Conservation (phyloP, 2,888 invertebrate genomes). For the Dynastes hyllus region DNA sequence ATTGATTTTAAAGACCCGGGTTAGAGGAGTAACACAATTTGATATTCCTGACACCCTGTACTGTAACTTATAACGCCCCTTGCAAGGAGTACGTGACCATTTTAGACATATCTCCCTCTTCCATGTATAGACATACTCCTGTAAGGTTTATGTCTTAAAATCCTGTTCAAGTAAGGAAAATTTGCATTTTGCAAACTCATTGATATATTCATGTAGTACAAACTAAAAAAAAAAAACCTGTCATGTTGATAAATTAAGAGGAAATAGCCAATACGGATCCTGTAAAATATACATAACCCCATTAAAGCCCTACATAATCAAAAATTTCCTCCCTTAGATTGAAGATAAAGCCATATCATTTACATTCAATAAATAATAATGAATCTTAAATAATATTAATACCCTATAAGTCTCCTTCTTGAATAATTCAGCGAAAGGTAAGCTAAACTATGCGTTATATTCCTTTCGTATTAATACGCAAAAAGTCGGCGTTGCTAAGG, state of each 20-base stretch:
- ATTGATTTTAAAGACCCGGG: not conserved
- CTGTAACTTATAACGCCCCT: conserved; percentile 38
- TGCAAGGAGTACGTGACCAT: conserved; percentile 38
- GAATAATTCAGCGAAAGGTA: conserved; percentile 19
- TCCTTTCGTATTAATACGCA: conserved; percentile 29
- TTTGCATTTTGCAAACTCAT: conserved; percentile 15
- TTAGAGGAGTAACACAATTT: conserved; percentile 25
- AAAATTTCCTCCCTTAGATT: conserved; percentile 1
- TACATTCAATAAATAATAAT: conserved; percentile 44
- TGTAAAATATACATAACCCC: conserved; percentile 13
- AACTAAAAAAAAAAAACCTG: not conserved
- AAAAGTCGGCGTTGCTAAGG: not conserved
- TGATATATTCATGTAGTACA: not conserved
- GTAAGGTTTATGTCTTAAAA: not conserved
- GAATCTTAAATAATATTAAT: conserved; percentile 6
- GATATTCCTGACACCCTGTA: conserved; percentile 32
- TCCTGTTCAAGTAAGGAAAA: not conserved
- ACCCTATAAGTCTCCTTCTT: not conserved
- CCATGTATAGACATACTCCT: not conserved
- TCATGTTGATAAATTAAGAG: conserved; percentile 25
- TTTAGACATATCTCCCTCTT: conserved; percentile 30
- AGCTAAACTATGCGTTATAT: conserved; percentile 10
- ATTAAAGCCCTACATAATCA: not conserved
- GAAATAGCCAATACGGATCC: conserved; percentile 28
- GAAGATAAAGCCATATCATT: conserved; percentile 10